Base-by-base conservation (phyloP, 1,140 invertebrate species). In the Scylla paramamosain region DNA sequence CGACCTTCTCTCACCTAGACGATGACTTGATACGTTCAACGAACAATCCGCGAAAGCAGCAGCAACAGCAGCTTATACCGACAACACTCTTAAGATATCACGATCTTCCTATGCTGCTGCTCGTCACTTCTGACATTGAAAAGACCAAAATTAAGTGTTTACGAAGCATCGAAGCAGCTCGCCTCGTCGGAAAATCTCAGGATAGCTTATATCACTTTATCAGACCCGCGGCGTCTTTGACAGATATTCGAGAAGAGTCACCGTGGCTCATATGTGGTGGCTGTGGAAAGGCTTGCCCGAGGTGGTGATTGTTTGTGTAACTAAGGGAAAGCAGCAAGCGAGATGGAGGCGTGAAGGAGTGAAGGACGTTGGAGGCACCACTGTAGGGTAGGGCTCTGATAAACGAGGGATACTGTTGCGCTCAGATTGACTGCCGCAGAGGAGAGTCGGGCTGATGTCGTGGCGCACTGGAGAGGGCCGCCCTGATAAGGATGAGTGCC, bases 371-470 rank as follows among this genome's bases (percentile, higher is more conserved):
- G 67, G 8, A 77, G 67, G 67, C 67, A 8, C 20, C 67, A 20
- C 25, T 7, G 67, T 12, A n/a, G 67, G 67, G 20, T 20, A 77
- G 67, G 8, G n/a, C 20, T 7, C 67, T 77, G 67, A 77, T 77
- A n/a, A n/a, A 77, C 20, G 25, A 25, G 67, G 87, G 87, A 89
- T 14, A 10, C 87, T 45, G 87, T 46, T 2, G n/a, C 25, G 87
- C 87, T 48, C 87, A 31, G 87, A 89, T 89, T 89, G 87, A 89
- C 39, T 46, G 45, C 8, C n/a, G 8, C n/a, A 46, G 87, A 46
- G 14, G n/a, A 89, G 84, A 25, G 29, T 16, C 84, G 16, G 20
- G 87, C 25, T 89, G 45, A 89, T 89, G 87, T 89, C 87, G 48
- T 89, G 87, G 39, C 31, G 31, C 20, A 28, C 87, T 89, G 25